Evolutionary conservation across 2,888 invertebrate genomes (phyloP).

Genomic region (Catocala sponsa): DNA sequence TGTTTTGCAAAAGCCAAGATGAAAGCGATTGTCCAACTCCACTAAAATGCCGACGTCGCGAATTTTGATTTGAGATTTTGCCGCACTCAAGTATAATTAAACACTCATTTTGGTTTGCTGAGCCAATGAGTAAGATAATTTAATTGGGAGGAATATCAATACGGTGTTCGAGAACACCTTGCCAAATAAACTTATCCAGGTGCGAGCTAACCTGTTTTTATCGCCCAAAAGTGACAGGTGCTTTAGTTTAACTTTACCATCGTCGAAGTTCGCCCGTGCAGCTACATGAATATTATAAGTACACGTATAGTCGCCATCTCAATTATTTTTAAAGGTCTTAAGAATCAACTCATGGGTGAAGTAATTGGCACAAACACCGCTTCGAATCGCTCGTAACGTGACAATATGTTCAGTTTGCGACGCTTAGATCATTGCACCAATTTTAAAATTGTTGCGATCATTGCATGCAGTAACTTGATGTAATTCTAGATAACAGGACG

Average conservation of each 20-base stretch:
- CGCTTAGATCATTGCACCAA: slow-evolving; percentile 9
- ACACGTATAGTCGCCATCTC: too few relatives aligned
- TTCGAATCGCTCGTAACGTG: slow-evolving; percentile 1
- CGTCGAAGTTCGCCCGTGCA: too few relatives aligned
- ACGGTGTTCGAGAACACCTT: slow-evolving; percentile 7
- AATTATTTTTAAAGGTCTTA: too few relatives aligned
- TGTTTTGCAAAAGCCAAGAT: slow-evolving; percentile 12
- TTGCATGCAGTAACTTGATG: slow-evolving; percentile 5
- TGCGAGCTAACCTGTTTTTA: slow-evolving; percentile 8
- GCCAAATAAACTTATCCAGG: slow-evolving; percentile 1
- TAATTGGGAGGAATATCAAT: too few relatives aligned
- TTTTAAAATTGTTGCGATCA: slow-evolving; percentile 3
- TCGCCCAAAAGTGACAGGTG: slow-evolving; percentile 1
- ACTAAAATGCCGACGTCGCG: background rate
- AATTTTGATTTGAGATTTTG: too few relatives aligned
- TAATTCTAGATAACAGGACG: background rate
- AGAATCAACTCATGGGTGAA: background rate
- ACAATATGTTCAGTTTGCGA: slow-evolving; percentile 5
- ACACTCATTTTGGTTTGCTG: too few relatives aligned
- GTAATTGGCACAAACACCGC: background rate
- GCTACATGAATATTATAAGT: too few relatives aligned
- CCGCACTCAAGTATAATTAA: too few relatives aligned
- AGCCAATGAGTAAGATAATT: too few relatives aligned
- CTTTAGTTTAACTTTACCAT: background rate
- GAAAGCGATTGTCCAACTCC: slow-evolving; percentile 3